These are phyloP conservation scores for Stenolophus ochropezus DNA, from an alignment of 2,888 invertebrate genomes.

Conservation along the genomic window DNA sequence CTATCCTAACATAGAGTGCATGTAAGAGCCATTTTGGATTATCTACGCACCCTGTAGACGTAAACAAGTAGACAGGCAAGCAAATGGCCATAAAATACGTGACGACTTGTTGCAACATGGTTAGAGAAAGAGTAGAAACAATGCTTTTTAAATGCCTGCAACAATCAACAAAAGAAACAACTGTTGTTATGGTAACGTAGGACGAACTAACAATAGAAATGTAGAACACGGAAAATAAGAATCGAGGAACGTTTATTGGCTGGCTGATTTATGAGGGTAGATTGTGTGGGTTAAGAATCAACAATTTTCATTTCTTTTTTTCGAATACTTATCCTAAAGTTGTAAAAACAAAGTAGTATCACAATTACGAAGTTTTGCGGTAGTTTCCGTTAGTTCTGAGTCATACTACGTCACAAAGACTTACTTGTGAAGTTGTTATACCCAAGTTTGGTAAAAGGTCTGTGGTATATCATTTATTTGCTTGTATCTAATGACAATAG, in stretches of 20 bases:
- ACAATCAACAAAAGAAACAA: slow-evolving; percentile 4
- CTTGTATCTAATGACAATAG: background rate
- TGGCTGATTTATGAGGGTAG: background rate
- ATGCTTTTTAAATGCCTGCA: slow-evolving; percentile 46
- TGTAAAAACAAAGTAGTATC: no score
- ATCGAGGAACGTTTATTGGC: background rate
- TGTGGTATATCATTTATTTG: background rate
- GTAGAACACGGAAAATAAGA: background rate
- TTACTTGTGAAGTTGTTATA: background rate
- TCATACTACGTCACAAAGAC: no score
- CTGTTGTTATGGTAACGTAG: background rate
- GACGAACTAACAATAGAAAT: slow-evolving; percentile 1
- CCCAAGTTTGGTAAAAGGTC: background rate
- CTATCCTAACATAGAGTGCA: no score
- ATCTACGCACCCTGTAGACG: slow-evolving; percentile 31
- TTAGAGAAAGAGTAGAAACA: slow-evolving; percentile 36
- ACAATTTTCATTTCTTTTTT: no score
- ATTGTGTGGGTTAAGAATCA: background rate
- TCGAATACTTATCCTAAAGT: no score
- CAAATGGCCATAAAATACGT: slow-evolving; percentile 46
- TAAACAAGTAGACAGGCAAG: slow-evolving; percentile 43
- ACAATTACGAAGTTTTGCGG: no score
- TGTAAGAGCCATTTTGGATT: no score
- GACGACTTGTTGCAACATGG: slow-evolving; percentile 48
- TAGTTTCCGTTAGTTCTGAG: no score